Evolutionary conservation across 2,113 vertebrate species (phyloP).

Genomic region (Chascanopsetta lugubris): DNA sequence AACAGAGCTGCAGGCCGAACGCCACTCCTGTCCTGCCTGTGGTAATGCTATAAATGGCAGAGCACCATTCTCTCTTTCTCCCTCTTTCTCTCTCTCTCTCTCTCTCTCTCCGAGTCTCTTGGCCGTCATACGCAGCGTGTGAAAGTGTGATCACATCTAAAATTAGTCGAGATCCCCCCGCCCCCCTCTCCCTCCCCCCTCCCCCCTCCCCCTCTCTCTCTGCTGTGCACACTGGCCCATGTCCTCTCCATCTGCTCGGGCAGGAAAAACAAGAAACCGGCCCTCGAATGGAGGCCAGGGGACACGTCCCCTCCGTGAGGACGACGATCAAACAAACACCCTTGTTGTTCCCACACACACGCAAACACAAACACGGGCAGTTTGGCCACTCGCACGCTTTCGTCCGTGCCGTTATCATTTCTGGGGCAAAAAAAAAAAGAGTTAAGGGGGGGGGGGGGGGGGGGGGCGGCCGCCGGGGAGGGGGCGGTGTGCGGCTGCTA

Average conservation of each 20-base stretch:
- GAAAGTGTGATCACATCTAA: slow-evolving; percentile 70
- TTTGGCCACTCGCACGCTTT: background rate
- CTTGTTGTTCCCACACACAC: background rate
- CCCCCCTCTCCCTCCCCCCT: too few relatives aligned
- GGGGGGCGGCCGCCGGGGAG: too few relatives aligned
- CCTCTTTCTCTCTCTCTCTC: background rate
- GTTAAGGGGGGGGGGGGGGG: too few relatives aligned
- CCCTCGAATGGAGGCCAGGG: slow-evolving; percentile 16
- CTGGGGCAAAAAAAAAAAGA: too few relatives aligned
- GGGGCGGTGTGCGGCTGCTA: too few relatives aligned
- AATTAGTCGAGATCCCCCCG: slow-evolving; percentile 61
- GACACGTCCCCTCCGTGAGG: background rate
- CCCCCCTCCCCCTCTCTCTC: slow-evolving; percentile 14
- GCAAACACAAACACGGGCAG: background rate
- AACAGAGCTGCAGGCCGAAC: slow-evolving; percentile 3
- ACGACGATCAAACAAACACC: background rate
- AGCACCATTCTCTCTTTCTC: slow-evolving; percentile 16
- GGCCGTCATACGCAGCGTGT: slow-evolving; percentile 72
- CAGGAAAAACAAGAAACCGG: slow-evolving; percentile 58
- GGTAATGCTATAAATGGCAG: slow-evolving; percentile 64
- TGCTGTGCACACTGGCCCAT: slow-evolving; percentile 66
- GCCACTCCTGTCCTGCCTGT: slow-evolving; percentile 33
- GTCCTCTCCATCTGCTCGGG: slow-evolving; percentile 77
- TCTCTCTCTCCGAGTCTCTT: slow-evolving; percentile 42
- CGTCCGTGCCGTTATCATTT: background rate